A percentile compares a stretch with the other conserved stretches of the same genome.
These are phyloP conservation scores for Pachycephala philippinensis DNA, from an alignment of 2,113 vertebrate species.

Conservation along the genomic window DNA sequence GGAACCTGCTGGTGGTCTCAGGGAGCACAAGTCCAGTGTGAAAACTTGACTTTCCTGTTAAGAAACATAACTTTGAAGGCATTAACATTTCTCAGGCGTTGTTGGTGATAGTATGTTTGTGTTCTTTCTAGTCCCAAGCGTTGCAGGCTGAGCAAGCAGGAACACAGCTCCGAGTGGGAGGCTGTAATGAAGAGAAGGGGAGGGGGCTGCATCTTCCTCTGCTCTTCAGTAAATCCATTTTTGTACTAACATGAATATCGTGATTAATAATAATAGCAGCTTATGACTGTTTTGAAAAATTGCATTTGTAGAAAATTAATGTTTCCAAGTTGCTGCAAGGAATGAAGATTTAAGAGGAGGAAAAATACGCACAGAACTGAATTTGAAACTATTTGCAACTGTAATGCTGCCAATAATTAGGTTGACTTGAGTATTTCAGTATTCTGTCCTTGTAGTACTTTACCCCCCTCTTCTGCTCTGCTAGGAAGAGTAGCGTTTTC, in stretches of 20 bases:
- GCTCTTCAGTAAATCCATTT: neutral
- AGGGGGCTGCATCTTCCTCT: neutral
- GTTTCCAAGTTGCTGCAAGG: slow-evolving; percentile 8
- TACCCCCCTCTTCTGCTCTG: neutral
- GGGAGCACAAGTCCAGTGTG: neutral
- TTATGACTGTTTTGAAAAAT: slow-evolving; percentile 50
- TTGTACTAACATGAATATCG: neutral
- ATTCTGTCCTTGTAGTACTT: neutral
- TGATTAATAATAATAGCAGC: slow-evolving; percentile 47
- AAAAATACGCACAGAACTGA: neutral
- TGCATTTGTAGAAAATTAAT: slow-evolving; percentile 14
- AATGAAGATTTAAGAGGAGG: neutral
- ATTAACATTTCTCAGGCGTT: neutral
- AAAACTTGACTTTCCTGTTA: neutral
- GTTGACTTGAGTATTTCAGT: slow-evolving; percentile 1
- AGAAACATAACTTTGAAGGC: neutral
- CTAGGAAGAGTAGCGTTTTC: neutral
- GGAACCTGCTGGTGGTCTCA: neutral
- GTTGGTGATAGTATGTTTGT: neutral
- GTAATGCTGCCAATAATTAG: slow-evolving; percentile 3
- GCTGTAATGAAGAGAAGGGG: neutral
- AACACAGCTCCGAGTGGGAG: neutral
- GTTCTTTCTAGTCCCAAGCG: neutral
- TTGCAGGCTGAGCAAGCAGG: neutral
- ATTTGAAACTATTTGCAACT: slow-evolving; percentile 18